A percentile compares a stretch with the other conserved stretches of the same genome.
phyloP scores from a whole-genome alignment of 2,113 vertebrate genomes.

The Aleadryas rufinucha region DNA sequence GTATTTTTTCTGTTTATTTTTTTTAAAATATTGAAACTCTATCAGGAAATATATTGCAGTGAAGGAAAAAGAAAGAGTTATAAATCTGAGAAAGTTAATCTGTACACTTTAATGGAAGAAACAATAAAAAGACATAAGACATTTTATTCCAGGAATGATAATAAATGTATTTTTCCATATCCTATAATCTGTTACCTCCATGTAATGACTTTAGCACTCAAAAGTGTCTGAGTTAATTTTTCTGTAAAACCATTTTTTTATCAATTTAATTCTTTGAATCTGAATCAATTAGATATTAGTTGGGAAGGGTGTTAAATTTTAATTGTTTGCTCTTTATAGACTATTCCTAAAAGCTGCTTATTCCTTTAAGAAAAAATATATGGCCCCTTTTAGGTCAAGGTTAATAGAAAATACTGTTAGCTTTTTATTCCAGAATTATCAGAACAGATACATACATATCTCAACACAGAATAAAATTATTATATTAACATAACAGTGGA shows the following conservation, averaged over 20 bases:
- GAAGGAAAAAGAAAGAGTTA: neutral
- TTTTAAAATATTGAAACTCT: slow-evolving; percentile 24
- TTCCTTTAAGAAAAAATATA: slow-evolving; percentile 15
- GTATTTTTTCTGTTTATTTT: neutral
- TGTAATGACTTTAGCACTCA: neutral
- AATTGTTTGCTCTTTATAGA: neutral
- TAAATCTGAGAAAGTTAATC: slow-evolving; percentile 1
- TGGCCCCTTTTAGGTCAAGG: neutral
- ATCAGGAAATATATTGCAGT: slow-evolving; percentile 10
- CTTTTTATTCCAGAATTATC: neutral
- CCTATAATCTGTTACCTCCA: neutral
- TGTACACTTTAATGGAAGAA: slow-evolving; percentile 20
- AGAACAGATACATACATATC: neutral
- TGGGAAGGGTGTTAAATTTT: neutral
- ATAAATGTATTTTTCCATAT: neutral
- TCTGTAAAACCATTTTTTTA: neutral
- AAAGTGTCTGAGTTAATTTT: slow-evolving; percentile 3
- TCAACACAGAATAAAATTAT: neutral
- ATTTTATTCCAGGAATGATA: slow-evolving; percentile 24
- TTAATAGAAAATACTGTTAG: neutral
- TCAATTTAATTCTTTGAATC: slow-evolving; percentile 9
- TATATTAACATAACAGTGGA: neutral
- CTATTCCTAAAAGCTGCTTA: neutral
- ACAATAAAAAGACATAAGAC: neutral
- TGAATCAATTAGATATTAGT: neutral